Evolutionary conservation across 1,140 invertebrate species (phyloP), one percentile per base, ranked within the genome.

Genomic region (Drosophila pallidifrons): DNA sequence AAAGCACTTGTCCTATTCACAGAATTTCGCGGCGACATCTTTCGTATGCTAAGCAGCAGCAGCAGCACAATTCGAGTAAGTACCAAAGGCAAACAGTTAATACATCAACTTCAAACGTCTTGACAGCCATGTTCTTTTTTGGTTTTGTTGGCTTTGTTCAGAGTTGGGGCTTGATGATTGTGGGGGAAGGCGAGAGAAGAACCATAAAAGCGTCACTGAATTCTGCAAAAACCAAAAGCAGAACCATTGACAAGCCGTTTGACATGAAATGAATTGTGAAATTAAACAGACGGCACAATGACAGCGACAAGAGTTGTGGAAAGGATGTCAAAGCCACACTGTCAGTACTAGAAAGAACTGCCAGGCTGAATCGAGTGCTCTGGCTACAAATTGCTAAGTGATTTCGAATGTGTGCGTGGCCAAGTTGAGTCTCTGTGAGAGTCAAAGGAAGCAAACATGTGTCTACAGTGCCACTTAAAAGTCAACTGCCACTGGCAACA

Each of bases 191-290:
- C 35, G 60, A 11, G 20, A 25, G 20, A 25, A 4, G 20, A 25
- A 25, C 20, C 51, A 5, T 64, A 57, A 81, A 80, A 76, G 55
- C 65, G 78, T 57, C 78, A 76, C 72, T 66, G 49, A 32, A 25
- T 30, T 63, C 61, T 73, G 47, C 16, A 4, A 38, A 57, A 43
- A 43, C 32, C 13, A 57, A 45, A 49, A 51, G 5, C 52, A 49
- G 64, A 57, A 69, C 63, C 83, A 65, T 68, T 75, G 83, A 87
- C 82, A 87, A 80, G 76, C 66, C 85, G 83, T 83, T 87, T 87
- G 85, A 89, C 85, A 88, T 88, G 80, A 88, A 88, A 88, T 88
- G 83, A 88, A 88, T 88, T 88, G 83, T 88, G 81, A 88, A 88
- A 88, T 88, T 88, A 88, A 89, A 88, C 80, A 83, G 83, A 69